These are phyloP conservation scores for Perccottus glenii DNA, from an alignment of 2,113 vertebrate genomes.

Conservation along the genomic window DNA sequence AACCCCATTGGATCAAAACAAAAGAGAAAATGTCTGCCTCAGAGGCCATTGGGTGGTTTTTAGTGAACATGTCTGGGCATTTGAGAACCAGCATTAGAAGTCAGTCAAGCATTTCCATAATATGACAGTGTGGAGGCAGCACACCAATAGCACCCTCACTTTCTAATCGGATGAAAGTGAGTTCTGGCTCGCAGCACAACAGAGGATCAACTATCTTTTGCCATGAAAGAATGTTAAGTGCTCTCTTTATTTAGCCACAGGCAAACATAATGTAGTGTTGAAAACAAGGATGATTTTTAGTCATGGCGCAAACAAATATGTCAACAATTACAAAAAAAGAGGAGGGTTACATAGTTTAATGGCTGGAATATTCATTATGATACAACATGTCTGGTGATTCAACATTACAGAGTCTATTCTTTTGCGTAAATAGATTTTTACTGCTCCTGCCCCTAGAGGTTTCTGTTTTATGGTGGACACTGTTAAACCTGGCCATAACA, in stretches of 20 bases:
- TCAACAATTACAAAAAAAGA: constrained; percentile 45
- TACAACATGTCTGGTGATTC: too few species aligned
- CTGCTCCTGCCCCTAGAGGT: constrained; percentile 57
- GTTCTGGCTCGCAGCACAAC: constrained; percentile 54
- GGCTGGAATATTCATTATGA: too few species aligned
- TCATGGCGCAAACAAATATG: constrained; percentile 48
- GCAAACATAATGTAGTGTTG: constrained; percentile 42
- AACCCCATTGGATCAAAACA: constrained; percentile 24
- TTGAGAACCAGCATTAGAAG: constrained; percentile 69
- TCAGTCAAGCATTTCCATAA: constrained; percentile 68
- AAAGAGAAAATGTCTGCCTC: constrained; percentile 33
- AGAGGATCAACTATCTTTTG: constrained; percentile 53
- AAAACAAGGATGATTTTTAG: constrained; percentile 20
- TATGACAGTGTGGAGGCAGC: constrained; percentile 66
- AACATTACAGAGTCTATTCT: too few species aligned
- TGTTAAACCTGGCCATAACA: constrained; percentile 44
- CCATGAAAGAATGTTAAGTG: constrained; percentile 66
- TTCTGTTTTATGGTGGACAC: constrained; percentile 38
- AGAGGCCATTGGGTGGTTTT: constrained; percentile 48
- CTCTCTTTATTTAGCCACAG: constrained; percentile 71
- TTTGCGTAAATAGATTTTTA: constrained; percentile 9
- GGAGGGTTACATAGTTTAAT: too few species aligned
- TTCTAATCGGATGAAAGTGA: constrained; percentile 52
- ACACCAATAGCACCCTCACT: constrained; percentile 40
- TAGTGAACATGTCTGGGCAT: constrained; percentile 65